These are phyloP conservation scores for Simalia tracyae DNA, from an alignment of 2,797 vertebrate species.

Conservation along the genomic window DNA sequence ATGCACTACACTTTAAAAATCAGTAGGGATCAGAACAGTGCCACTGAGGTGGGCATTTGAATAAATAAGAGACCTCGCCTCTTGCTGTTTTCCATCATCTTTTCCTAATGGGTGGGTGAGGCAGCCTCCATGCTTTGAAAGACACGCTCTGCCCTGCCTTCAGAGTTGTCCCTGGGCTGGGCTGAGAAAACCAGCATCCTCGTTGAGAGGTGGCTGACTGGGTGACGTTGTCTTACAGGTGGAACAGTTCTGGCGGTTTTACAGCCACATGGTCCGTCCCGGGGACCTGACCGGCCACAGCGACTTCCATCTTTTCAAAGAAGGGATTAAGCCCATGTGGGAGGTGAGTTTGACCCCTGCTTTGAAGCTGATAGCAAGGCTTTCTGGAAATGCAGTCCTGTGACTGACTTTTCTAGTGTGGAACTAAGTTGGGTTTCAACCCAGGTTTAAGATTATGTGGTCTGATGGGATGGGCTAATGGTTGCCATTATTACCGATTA, in stretches of 20 bases:
- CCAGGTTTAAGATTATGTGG: background rate
- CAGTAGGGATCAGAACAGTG: background rate
- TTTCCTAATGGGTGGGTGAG: background rate
- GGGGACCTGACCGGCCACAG: slow-evolving; percentile 84
- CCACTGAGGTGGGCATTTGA: too few species aligned
- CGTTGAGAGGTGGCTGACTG: background rate
- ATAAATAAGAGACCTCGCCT: too few species aligned
- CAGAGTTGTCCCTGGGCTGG: too few species aligned
- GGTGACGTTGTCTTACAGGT: slow-evolving; percentile 67
- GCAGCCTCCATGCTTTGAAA: too few species aligned
- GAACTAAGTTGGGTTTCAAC: background rate
- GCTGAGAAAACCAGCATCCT: too few species aligned
- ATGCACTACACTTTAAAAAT: background rate
- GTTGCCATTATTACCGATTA: background rate
- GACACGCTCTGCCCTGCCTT: too few species aligned
- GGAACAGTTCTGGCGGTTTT: slow-evolving; percentile 84
- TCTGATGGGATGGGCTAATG: too few species aligned
- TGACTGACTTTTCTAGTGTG: background rate
- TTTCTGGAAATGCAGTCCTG: background rate
- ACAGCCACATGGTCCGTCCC: slow-evolving; percentile 84
- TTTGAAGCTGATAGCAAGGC: background rate
- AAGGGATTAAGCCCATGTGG: slow-evolving; percentile 86
- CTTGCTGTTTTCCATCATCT: too few species aligned
- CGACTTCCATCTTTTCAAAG: slow-evolving; percentile 85
- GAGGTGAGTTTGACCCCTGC: slow-evolving; percentile 72